These are phyloP conservation scores for Esox niger DNA, from an alignment of 2,113 vertebrate genomes.

Conservation along the genomic window DNA sequence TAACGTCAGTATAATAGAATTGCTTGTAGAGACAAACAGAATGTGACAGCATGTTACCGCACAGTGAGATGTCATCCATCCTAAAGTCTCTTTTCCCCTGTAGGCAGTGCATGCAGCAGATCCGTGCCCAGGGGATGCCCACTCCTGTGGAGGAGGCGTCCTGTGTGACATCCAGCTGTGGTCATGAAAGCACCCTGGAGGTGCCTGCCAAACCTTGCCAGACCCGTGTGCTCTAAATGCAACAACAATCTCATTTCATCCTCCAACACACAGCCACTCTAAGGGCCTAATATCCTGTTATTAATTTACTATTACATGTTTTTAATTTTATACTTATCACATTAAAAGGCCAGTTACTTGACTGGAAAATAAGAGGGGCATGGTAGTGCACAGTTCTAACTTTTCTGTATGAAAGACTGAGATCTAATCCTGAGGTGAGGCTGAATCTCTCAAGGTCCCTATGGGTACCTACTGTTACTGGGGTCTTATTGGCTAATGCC, in stretches of 20 bases:
- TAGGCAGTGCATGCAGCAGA: slow-evolving; percentile 90
- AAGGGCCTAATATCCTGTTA: slow-evolving; percentile 4
- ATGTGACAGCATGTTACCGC: background rate
- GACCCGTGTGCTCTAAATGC: slow-evolving; percentile 75
- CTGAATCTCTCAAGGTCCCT: slow-evolving; percentile 34
- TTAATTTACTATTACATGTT: background rate
- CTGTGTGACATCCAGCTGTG: slow-evolving; percentile 73
- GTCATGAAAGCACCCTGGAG: slow-evolving; percentile 84
- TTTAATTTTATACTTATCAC: slow-evolving; percentile 10
- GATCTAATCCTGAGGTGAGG: slow-evolving; percentile 37
- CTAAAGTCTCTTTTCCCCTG: background rate
- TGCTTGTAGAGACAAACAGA: background rate
- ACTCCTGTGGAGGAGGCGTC: slow-evolving; percentile 72
- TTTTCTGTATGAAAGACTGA: slow-evolving; percentile 51
- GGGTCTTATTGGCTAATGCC: background rate
- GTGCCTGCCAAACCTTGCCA: slow-evolving; percentile 76
- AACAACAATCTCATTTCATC: background rate
- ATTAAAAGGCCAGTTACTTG: slow-evolving; percentile 61
- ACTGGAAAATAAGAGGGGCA: slow-evolving; percentile 39
- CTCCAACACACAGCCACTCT: background rate
- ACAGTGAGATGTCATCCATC: background rate
- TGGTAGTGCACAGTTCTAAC: slow-evolving; percentile 29
- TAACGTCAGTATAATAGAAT: background rate
- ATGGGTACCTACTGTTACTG: background rate
- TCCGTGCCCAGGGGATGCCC: slow-evolving; percentile 72